Conservation (phyloP, 2,113 vertebrate species). For the Triplophysa tibetana region DNA sequence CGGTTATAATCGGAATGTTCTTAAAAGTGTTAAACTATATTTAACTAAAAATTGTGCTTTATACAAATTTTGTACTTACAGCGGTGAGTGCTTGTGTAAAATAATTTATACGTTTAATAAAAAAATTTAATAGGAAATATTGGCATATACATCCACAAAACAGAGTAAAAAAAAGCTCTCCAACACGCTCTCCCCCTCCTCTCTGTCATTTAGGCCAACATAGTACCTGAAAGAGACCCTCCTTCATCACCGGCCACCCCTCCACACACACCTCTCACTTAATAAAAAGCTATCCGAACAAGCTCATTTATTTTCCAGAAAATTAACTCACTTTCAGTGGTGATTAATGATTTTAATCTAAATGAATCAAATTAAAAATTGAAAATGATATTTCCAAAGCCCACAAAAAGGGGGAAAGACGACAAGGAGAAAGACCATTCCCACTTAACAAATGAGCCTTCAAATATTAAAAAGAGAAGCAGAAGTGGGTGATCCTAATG, state of each 20-base stretch:
- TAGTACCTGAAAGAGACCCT: conserved; percentile 38
- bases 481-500: conserved; percentile 79
- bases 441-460: conserved; percentile 99
- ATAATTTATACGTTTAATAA: not conserved
- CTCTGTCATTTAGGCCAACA: conserved; percentile 22
- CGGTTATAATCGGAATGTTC: not conserved
- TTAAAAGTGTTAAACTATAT: not conserved
- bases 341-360: conserved; percentile 99
- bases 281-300: conserved; percentile 95
- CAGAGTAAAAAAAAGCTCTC: not conserved
- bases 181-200: not conserved
- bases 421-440: conserved; percentile 83
- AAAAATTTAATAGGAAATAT: not conserved
- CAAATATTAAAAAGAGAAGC: conserved; percentile 95
- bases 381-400: conserved; percentile 99
- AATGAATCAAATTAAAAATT: conserved; percentile 99
- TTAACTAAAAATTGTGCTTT: not conserved
- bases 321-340: conserved; percentile 99
- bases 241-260: conserved; percentile 29
- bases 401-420: conserved; percentile 86
- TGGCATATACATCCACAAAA: not conserved
- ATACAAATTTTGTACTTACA: not conserved
- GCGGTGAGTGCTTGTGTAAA: not conserved
- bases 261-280: conserved; percentile 82
- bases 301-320: conserved; percentile 99